These are phyloP conservation scores for Athene cunicularia DNA, from an alignment of 2,113 vertebrate genomes.

Conservation along the genomic window DNA sequence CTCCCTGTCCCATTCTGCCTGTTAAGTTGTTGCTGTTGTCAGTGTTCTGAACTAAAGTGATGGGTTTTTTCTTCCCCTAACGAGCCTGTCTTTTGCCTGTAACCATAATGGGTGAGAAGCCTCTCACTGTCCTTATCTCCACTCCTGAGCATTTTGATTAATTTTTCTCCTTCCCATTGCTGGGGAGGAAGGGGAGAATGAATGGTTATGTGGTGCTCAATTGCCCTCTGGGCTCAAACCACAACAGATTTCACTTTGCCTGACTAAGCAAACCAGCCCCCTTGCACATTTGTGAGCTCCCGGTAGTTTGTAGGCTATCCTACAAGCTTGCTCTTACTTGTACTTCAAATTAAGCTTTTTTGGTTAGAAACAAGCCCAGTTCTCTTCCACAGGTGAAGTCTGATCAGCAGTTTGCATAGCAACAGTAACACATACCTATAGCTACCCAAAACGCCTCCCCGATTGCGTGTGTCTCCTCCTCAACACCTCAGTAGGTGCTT, in stretches of 20 bases:
- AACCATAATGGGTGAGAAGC: too few relatives aligned
- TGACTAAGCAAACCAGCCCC: background rate
- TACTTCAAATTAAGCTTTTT: background rate
- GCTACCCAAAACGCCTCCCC: background rate
- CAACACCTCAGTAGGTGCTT: background rate
- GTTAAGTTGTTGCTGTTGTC: too few relatives aligned
- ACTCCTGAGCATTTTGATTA: too few relatives aligned
- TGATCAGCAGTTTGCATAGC: background rate
- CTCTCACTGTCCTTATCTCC: too few relatives aligned
- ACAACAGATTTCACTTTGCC: background rate
- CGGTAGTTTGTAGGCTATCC: background rate
- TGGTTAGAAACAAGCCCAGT: background rate
- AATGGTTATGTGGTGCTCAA: too few relatives aligned
- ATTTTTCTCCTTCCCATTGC: too few relatives aligned
- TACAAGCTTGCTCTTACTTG: background rate
- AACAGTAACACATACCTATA: background rate
- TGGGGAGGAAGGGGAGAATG: too few relatives aligned
- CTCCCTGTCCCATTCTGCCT: too few relatives aligned
- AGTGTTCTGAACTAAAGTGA: too few relatives aligned
- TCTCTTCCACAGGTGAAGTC: background rate
- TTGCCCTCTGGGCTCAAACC: too few relatives aligned
- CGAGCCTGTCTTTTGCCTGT: too few relatives aligned
- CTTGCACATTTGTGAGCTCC: background rate
- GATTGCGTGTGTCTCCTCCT: background rate
- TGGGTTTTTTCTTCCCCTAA: too few relatives aligned